Conservation (phyloP, 2,888 invertebrate genomes). For the Teleogryllus oceanicus region DNA sequence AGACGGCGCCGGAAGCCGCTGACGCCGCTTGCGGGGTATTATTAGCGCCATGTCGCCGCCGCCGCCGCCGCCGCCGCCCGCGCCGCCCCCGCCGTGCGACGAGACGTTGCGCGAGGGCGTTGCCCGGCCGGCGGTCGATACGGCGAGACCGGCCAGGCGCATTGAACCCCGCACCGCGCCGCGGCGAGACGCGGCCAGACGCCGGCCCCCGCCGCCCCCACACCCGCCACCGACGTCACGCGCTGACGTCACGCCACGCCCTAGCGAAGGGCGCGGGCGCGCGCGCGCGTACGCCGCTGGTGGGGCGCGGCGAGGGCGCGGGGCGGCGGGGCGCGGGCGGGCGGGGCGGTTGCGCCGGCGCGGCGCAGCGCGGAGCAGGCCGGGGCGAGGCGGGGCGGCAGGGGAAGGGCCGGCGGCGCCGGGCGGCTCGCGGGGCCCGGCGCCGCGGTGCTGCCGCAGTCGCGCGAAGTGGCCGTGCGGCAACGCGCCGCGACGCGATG, state of each 20-base stretch:
- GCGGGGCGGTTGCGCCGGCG: neutral
- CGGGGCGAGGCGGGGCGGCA: neutral
- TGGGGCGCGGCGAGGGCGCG: neutral
- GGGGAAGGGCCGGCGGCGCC: neutral
- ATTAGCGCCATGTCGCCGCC: neutral
- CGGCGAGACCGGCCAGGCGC: conserved; percentile 48
- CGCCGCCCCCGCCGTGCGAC: neutral
- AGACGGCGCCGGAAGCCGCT: too few relatives aligned
- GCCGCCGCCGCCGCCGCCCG: conserved; percentile 6
- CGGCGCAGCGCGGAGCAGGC: neutral
- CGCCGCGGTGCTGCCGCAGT: too few relatives aligned
- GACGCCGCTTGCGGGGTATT: too few relatives aligned
- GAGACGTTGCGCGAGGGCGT: neutral
- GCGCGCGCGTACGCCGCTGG: neutral
- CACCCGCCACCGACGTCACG: neutral
- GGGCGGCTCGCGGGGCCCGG: neutral
- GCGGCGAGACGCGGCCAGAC: conserved; percentile 20
- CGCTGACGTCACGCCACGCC: conserved; percentile 4
- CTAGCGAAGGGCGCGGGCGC: neutral
- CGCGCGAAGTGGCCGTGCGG: too few relatives aligned
- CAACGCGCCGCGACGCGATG: too few relatives aligned
- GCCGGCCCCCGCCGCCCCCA: neutral
- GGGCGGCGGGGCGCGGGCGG: neutral
- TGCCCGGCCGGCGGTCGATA: conserved; percentile 44
- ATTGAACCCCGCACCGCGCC: conserved; percentile 25